A percentile compares a stretch with the other conserved stretches of the same genome.
These are phyloP conservation scores for Heterotilapia buettikoferi DNA, from an alignment of 2,113 vertebrate genomes.

Conservation along the genomic window DNA sequence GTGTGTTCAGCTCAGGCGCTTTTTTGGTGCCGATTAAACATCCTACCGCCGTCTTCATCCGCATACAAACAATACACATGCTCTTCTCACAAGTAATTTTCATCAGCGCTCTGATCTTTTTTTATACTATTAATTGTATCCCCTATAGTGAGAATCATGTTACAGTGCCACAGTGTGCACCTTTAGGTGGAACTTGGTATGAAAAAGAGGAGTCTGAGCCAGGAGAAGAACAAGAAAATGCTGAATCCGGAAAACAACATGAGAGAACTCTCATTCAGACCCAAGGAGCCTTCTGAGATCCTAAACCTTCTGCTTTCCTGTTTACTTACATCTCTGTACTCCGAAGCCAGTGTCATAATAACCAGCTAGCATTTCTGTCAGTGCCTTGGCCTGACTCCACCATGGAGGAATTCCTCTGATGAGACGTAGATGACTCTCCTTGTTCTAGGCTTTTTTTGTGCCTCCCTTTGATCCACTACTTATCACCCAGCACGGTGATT, in stretches of 20 bases:
- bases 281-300: not conserved
- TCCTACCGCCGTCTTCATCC: not conserved
- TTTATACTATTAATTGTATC: not conserved
- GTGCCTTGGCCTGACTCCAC: constrained; percentile 18
- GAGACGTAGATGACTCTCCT: constrained; percentile 28
- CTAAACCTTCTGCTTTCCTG: not conserved
- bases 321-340: not conserved
- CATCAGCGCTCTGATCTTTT: not conserved
- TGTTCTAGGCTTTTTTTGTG: constrained; percentile 39
- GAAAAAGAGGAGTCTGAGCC: not conserved
- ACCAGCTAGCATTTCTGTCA: constrained; percentile 6
- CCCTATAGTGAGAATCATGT: not conserved
- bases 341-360: not conserved
- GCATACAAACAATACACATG: not conserved
- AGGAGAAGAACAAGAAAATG: not conserved
- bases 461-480: constrained; percentile 61
- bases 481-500: constrained; percentile 62
- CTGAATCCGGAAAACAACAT: not conserved
- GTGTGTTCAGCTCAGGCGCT: not conserved
- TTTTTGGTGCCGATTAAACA: not conserved
- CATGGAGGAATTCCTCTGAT: constrained; percentile 34
- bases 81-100: not conserved
- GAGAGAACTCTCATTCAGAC: not conserved
- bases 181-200: not conserved
- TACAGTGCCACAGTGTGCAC: not conserved